Base-by-base conservation (phyloP, 2,113 vertebrate species). In the Eurystomus gularis region DNA sequence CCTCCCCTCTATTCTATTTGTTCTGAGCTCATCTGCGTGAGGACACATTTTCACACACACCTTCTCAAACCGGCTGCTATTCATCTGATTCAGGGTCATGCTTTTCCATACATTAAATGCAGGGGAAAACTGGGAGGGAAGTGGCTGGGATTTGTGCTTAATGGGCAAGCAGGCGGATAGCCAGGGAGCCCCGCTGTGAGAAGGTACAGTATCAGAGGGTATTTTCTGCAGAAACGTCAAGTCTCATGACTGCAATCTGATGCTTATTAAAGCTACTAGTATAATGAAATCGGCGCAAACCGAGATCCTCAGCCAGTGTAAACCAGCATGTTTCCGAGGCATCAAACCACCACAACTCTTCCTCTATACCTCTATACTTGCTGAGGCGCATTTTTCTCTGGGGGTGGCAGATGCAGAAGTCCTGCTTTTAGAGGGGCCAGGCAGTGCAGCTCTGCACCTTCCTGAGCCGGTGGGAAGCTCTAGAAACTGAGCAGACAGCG, bases 1-100 rank as follows among this genome's bases (percentile, higher is more conserved):
- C 37, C 68, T 86, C 62, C 72, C 48, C 75, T 57, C 75, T 82
- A 83, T 96, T 96, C 80, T 97, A 54, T 82, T 86, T 96, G 95
- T 89, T 96, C 96, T 96, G 96, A 96, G 93, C 95, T 97, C 91
- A 96, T 96, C 88, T 78, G 90, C 57, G 66, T 95, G 96, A 96
- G 93, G 94, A 94, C 76, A 75, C 82, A n/a, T 87, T 96, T 94
- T 96, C 96, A 96, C 94, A 96, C 93, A 95, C 86, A 95, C 94
- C 93, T 96, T 90, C 96, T 93, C 84, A 90, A 96, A 93, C 85
- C 76, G 72, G 46, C 88, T 90, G 75, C 64, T 88, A 65, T 90
- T 96, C 93, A 93, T 71, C 90, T 96, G 94, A 92, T 93, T 93
- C 94, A 93, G 94, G 77, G 92, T 94, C 96, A 94, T 86, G 89